These are phyloP conservation scores for Lucinisca nassula DNA, from an alignment of 2,888 invertebrate species.

Conservation along the genomic window DNA sequence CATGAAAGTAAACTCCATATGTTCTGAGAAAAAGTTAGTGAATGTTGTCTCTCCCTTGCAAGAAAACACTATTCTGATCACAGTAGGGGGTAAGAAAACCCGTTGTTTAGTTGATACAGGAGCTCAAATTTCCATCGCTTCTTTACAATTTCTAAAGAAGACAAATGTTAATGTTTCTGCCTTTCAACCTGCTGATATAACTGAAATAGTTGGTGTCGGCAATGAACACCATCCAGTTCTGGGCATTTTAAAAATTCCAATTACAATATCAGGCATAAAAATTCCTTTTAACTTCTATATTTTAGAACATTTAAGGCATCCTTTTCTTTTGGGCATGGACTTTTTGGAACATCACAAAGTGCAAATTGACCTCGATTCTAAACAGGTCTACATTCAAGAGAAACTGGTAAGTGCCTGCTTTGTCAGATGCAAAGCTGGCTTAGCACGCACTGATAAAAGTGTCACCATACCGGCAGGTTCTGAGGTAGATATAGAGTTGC, in stretches of 20 bases:
- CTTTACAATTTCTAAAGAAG: not conserved
- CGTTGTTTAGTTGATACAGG: conserved; percentile 8
- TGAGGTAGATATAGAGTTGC: not conserved
- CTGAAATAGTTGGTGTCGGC: not conserved
- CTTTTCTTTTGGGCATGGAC: not conserved
- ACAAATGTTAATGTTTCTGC: not conserved
- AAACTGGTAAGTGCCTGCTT: not conserved
- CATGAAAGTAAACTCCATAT: too few relatives aligned
- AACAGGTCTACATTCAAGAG: not conserved
- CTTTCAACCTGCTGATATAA: not conserved
- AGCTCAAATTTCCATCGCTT: not conserved
- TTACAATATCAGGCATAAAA: not conserved
- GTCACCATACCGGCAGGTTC: not conserved
- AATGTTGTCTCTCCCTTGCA: not conserved
- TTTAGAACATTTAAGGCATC: not conserved
- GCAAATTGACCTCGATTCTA: not conserved
- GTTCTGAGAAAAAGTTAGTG: not conserved
- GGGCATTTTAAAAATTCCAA: not conserved
- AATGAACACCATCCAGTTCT: not conserved
- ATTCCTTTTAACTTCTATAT: not conserved
- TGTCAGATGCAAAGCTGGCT: not conserved
- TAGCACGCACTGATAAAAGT: not conserved
- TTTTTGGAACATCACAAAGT: not conserved
- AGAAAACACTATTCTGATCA: not conserved
- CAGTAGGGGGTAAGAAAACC: not conserved